Evolutionary conservation across 2,888 invertebrate species (phyloP).

Genomic region (Netelia fuscicornis): DNA sequence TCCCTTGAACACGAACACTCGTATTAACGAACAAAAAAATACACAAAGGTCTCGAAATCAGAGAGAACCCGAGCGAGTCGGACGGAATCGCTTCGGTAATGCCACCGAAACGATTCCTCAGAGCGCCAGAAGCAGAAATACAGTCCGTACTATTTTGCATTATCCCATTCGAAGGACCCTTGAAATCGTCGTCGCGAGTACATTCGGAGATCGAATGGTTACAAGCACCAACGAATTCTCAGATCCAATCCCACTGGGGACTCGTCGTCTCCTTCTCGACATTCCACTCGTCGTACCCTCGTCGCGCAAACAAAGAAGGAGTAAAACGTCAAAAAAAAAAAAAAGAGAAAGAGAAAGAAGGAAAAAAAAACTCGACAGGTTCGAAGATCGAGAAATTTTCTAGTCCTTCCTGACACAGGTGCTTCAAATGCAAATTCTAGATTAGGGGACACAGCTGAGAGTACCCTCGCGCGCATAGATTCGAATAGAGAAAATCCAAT

Average conservation of each 20-base stretch:
- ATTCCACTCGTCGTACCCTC: slow-evolving; percentile 25
- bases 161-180: slow-evolving; percentile 60
- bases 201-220: slow-evolving; percentile 49
- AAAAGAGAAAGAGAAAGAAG: background rate
- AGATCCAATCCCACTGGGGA: slow-evolving; percentile 35
- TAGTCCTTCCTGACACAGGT: slow-evolving; percentile 43
- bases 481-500: slow-evolving; percentile 31
- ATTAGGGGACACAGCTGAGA: slow-evolving; percentile 35
- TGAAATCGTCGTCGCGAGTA: slow-evolving; percentile 44
- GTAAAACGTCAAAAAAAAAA: background rate
- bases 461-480: background rate
- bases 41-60: slow-evolving; percentile 27
- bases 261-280: slow-evolving; percentile 13
- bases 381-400: slow-evolving; percentile 36
- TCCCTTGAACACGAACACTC: background rate
- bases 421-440: slow-evolving; percentile 47
- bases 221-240: slow-evolving; percentile 28
- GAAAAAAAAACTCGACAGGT: slow-evolving; percentile 1
- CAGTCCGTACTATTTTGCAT: slow-evolving; percentile 60
- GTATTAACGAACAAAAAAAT: background rate
- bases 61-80: background rate
- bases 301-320: slow-evolving; percentile 22
- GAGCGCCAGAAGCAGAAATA: slow-evolving; percentile 20
- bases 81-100: background rate
- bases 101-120: slow-evolving; percentile 24